phyloP scores from a whole-genome alignment of 2,888 invertebrate species.

The Ptilodon capucinus region DNA sequence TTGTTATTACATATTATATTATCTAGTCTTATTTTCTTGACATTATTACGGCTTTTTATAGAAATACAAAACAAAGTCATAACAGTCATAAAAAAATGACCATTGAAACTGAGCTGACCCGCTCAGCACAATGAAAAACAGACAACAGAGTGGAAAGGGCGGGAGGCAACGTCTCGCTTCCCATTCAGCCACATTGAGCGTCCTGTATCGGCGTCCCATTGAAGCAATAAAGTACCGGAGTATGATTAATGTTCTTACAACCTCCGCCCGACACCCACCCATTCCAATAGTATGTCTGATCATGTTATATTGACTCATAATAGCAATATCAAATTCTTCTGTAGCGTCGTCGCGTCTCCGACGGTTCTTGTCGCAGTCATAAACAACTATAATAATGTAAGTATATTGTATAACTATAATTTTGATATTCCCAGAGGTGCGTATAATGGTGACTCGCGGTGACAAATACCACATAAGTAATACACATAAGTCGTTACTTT shows the following conservation, averaged over 20 bases:
- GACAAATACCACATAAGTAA: too few species aligned
- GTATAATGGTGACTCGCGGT: too few species aligned
- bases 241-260: constrained; percentile 70
- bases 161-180: constrained; percentile 25
- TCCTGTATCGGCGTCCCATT: constrained; percentile 61
- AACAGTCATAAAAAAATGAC: background rate
- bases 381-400: too few species aligned
- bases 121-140: constrained; percentile 18
- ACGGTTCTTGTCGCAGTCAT: background rate
- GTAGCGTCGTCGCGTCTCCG: background rate
- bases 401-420: too few species aligned
- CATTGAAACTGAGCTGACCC: constrained; percentile 9
- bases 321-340: constrained; percentile 18
- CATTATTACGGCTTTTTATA: background rate
- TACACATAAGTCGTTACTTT: too few species aligned
- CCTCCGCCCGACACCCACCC: constrained; percentile 60
- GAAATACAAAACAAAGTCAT: background rate
- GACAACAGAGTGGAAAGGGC: constrained; percentile 7
- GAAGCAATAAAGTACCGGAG: constrained; percentile 69
- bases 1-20: background rate
- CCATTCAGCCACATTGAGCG: constrained; percentile 50
- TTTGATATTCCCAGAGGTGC: too few species aligned
- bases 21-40: background rate
- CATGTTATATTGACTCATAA: constrained; percentile 32
- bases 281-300: constrained; percentile 47